Evolutionary conservation across 2,888 invertebrate genomes (phyloP), one percentile per base, ranked within the genome.

Genomic region (Selenia dentaria): DNA sequence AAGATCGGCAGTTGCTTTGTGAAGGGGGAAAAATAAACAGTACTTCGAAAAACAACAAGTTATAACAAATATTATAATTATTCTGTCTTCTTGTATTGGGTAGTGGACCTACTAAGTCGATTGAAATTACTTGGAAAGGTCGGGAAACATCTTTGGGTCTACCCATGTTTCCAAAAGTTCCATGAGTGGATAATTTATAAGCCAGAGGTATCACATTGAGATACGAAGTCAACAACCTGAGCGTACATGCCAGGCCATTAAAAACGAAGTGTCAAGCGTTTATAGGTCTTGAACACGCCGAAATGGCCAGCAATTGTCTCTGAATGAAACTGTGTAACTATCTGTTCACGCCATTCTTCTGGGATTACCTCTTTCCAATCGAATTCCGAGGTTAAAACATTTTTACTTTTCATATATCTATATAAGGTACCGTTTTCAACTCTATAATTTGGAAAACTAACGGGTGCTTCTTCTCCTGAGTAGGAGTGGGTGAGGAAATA

Each of bases 21-120:
- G 22, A 0, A 62, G 20, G 0, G 62, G 59, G 29, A 62, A 61
- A 0, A 56, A 3, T 0, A 52, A 6, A 9, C 53, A 60, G 22
- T 49, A 66, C 44, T 63, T 57, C 1, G 52, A 51, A 22, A 61
- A 63, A 20, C 58, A 61, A 31, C 61, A 61, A 0, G 47, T 54
- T 0, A 59, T 24, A 0, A 61, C 63, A 0, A 64, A 39, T 0
- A 60, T n/a, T 33, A 16, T 46, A 57, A 2, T 1, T 22, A 24
- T 58, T 47, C 5, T 46, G 52, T 27, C 55, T 56, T 4, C 54
- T 9, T 0, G 44, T 20, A 1, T 1, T 3, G 0, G 64, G 63
- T 1, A 67, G 8, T 3, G 61, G 57, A 9, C 67, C 64, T 1
- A 64, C 39, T 0, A 67, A 11, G 36, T 67, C 64, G 0, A 63